Base-by-base conservation (phyloP, 2,888 invertebrate genomes). In the Phyto melanocephala region DNA sequence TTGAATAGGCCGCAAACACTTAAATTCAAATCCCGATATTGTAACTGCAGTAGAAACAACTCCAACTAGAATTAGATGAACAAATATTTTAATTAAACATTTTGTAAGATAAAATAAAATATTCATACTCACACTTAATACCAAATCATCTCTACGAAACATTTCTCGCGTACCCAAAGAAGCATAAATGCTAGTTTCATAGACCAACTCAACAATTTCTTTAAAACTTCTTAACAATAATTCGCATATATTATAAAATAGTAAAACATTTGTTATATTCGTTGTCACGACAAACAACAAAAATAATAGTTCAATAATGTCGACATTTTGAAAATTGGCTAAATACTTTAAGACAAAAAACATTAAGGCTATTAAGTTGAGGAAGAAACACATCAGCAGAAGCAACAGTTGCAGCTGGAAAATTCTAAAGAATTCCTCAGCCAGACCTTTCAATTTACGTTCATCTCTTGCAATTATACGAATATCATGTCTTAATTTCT, bases 311-410 rank as follows among this genome's bases (percentile, higher is more conserved):
- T 20, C 50, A 2, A 63, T 68, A 0, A 22, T 0, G 2, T 54
- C 8, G 4, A 79, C 45, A 11, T 54, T 52, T 0, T 71, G 6
- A 0, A 68, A 35, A 7, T 65, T 74, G 0, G 45, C 75, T 5
- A 78, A n/a, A 13, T 80, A 82, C 4, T 81, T 15, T 4, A 87
- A 15, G 5, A 88, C 6, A 6, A 82, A 77, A 47, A 88, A 87
- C 33, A 85, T 28, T 5, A 78, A 22, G 0, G 74, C 52, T 2
- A 85, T 84, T 8, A 84, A 79, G 17, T 63, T 70, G 1, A 88
- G 15, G 50, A 88, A 88, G 8, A 52, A 84, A 24, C 78, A 65
- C 0, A 85, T 77, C 3, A 88, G n/a, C 11, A 85, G 80, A 0
- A 85, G 15, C 0, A 87, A 79, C 8, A 88, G 8, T 45, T 84